phyloP scores from a whole-genome alignment of 2,113 vertebrate species.

The Megaceryle torquata region DNA sequence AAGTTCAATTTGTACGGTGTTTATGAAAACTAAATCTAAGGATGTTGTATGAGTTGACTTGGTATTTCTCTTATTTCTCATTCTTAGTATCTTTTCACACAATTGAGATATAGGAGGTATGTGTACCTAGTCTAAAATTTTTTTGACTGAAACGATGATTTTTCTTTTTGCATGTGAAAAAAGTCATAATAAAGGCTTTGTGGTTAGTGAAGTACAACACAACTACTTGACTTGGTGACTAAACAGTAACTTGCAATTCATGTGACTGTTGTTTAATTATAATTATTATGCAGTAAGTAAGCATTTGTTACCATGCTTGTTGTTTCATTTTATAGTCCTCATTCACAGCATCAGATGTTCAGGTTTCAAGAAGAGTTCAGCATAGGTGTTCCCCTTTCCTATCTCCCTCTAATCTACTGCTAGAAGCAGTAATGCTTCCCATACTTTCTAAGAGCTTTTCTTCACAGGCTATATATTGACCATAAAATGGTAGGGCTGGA shows the following conservation, averaged over 20 bases:
- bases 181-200: neutral
- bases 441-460: neutral
- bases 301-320: neutral
- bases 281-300: neutral
- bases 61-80: neutral
- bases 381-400: neutral
- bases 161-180: neutral
- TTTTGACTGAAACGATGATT: neutral
- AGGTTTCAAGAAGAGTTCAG: neutral
- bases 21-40: neutral
- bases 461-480: neutral
- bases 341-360: neutral
- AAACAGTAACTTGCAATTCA: neutral
- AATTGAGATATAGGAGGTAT: neutral
- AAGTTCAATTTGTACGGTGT: fast-evolving
- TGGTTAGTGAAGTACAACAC: neutral
- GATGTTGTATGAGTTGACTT: neutral
- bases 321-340: neutral
- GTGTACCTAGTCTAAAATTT: neutral
- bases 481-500: neutral
- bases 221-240: neutral
- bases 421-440: neutral
- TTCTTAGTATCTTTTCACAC: neutral
- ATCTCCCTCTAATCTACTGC: neutral
- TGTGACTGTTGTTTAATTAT: neutral